phyloP scores from a whole-genome alignment of 2,797 vertebrate species.

The Sebastes steindachneri region DNA sequence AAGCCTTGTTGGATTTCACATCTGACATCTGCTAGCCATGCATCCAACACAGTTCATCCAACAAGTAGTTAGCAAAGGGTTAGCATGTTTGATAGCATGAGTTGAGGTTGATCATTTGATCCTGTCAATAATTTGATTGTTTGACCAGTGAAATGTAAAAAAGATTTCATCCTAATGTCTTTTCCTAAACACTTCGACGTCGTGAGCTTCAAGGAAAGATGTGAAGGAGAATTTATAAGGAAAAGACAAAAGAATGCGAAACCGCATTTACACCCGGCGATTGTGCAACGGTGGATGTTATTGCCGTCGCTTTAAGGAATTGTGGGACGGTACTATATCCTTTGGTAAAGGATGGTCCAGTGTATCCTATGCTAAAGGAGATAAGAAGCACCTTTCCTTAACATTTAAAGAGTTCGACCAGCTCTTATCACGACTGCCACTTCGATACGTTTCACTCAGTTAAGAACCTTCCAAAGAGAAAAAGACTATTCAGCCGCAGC shows the following conservation, averaged over 20 bases:
- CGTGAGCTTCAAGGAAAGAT: neutral
- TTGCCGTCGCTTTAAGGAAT: neutral
- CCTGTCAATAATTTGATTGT: too few relatives aligned
- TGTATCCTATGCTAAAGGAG: neutral
- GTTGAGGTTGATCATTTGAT: too few relatives aligned
- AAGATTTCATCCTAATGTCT: too few relatives aligned
- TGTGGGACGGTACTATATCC: too few relatives aligned
- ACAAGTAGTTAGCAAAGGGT: too few relatives aligned
- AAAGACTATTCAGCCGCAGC: too few relatives aligned
- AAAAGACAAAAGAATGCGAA: neutral
- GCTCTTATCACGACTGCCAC: neutral
- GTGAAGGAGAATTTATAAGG: neutral
- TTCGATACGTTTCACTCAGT: neutral
- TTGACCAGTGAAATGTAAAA: too few relatives aligned
- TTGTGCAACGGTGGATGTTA: neutral
- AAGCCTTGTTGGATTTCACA: too few relatives aligned
- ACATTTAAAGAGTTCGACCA: neutral
- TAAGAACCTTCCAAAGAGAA: neutral
- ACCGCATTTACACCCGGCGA: neutral
- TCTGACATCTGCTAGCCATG: too few relatives aligned
- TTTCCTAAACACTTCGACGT: too few relatives aligned
- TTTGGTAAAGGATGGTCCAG: neutral
- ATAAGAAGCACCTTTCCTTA: too few relatives aligned
- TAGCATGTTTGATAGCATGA: neutral
- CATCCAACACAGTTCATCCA: too few relatives aligned